Conservation (phyloP, 2,113 vertebrate genomes). For the Puffinus mauretanicus region DNA sequence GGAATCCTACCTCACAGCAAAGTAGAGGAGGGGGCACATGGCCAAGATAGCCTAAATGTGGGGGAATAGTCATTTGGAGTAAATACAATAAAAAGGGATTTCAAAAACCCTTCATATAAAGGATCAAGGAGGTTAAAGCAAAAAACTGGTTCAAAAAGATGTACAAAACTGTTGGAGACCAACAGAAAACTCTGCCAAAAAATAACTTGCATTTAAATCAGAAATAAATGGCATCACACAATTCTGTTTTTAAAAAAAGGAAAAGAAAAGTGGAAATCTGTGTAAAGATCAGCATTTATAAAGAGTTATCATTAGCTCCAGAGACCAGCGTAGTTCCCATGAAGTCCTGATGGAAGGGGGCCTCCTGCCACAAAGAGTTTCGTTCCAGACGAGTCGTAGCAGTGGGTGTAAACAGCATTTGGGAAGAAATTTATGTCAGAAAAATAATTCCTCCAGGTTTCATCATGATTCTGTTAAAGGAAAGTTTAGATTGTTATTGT, state of each 20-base stretch:
- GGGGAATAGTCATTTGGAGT: constrained; percentile 45
- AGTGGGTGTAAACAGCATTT: constrained; percentile 98
- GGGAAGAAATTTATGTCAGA: constrained; percentile 96
- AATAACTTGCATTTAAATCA: constrained; percentile 50
- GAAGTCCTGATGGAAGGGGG: constrained; percentile 94
- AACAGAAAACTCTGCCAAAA: constrained; percentile 31
- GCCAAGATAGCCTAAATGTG: constrained; percentile 47
- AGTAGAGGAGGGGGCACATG: constrained; percentile 65
- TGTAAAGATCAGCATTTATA: constrained; percentile 68
- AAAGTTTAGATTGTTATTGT: constrained; percentile 24
- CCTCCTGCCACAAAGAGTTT: constrained; percentile 98
- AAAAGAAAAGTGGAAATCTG: constrained; percentile 52
- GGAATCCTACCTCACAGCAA: constrained; percentile 75
- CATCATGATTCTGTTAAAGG: constrained; percentile 88
- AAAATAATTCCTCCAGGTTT: constrained; percentile 99
- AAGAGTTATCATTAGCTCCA: constrained; percentile 87
- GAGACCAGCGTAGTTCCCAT: constrained; percentile 96
- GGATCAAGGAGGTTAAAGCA: constrained; percentile 43
- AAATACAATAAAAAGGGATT: constrained; percentile 49
- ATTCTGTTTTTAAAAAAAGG: constrained; percentile 46
- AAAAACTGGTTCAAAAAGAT: constrained; percentile 57
- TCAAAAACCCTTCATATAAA: constrained; percentile 51
- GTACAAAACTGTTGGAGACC: constrained; percentile 54
- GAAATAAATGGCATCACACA: constrained; percentile 64
- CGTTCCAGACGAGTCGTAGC: constrained; percentile 95